These are phyloP conservation scores for Lycaena phlaeas DNA, from an alignment of 2,888 invertebrate genomes.

Conservation along the genomic window DNA sequence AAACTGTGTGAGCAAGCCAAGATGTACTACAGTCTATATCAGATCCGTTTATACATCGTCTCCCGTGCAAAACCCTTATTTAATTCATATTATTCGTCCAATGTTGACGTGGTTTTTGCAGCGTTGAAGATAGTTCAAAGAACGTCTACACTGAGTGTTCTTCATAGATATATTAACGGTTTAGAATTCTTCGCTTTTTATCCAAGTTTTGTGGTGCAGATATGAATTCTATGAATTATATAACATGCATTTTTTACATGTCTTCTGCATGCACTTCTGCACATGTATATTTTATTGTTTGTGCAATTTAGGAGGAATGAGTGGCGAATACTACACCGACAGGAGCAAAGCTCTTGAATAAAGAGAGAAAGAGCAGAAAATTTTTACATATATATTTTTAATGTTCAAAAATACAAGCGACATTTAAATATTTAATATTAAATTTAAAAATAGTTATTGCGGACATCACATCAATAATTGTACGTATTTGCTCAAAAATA, in stretches of 20 bases:
- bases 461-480: neutral
- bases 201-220: no score
- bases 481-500: conserved; percentile 18
- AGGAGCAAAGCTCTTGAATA: no score
- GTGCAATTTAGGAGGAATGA: no score
- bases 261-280: no score
- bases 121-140: conserved; percentile 18
- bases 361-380: no score
- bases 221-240: neutral
- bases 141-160: conserved; percentile 13
- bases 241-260: neutral
- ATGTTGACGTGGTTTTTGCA: conserved; percentile 24
- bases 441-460: no score
- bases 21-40: conserved; percentile 37
- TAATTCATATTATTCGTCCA: conserved; percentile 22
- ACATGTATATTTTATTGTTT: no score
- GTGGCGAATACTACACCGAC: no score
- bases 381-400: no score
- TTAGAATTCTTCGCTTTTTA: conserved; percentile 19
- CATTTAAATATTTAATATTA: no score
- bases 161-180: conserved; percentile 21
- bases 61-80: conserved; percentile 32
- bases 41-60: conserved; percentile 8
- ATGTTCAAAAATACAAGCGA: no score
- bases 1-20: conserved; percentile 31